Evolutionary conservation across 1,140 invertebrate genomes (phyloP), one percentile per base, ranked within the genome.

Genomic region (Archegozetes longisetosus): DNA sequence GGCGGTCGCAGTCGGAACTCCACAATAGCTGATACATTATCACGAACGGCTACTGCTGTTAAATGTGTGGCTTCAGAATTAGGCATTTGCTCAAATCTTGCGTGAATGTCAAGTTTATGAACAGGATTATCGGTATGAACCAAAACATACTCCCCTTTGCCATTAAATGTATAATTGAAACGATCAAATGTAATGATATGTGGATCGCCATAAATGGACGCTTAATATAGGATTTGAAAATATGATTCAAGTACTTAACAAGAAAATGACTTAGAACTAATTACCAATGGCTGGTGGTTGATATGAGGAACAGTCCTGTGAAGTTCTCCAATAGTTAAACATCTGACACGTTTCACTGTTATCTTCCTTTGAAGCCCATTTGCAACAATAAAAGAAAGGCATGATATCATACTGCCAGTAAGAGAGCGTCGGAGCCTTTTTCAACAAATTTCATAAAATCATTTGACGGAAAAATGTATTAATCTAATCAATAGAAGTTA

Each of bases 371-470:
- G 83, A 80, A 22, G 47, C 2, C 94, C 93, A 98, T 65, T 84
- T 75, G 67, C 93, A 97, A 67, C 93, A 97, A 54, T 85, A 80
- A 70, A 92, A 96, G 74, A 88, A 92, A 0, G 92, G 88, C 57
- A 86, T 81, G 70, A 91, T 84, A 67, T 97, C 94, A 67, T 94
- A 85, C 71, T 84, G 87, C 88, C 91, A 96, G 72, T 94, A 85
- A 0, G 92, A 95, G 27, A 95, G 71, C 0, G 85, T 86, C 2
- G 93, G 92, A 2, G 93, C 86, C 74, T 78, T 61, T 1, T 9
- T 1, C 17, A 52, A 48, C 27, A 13, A 24, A 17, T 14, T 29
- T 2, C 3, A 20, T 2, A 55, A 55, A 55, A 55, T 28, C 2
- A 32, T 2, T 4, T 55, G 2, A 48, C 25, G 27, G n/a, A 23